Conservation (phyloP, 1,140 invertebrate species). For the Atta colombica region DNA sequence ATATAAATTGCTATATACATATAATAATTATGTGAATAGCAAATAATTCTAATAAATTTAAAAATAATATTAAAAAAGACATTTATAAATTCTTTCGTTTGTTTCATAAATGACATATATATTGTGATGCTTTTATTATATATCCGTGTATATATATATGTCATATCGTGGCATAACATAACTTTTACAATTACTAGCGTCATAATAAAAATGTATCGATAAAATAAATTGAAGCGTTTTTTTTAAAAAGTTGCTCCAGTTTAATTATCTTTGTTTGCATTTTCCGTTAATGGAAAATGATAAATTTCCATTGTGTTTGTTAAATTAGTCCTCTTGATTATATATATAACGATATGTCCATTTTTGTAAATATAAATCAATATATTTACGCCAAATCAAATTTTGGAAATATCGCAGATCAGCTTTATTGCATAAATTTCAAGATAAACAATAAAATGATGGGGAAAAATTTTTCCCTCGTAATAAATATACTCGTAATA, state of each 20-base stretch:
- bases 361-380: neutral
- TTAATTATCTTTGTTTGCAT: constrained; percentile 15
- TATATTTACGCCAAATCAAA: neutral
- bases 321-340: neutral
- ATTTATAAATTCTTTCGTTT: neutral
- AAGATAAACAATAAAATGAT: neutral
- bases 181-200: neutral
- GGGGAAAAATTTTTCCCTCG: neutral
- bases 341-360: neutral
- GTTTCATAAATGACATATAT: neutral
- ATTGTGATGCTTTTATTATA: neutral
- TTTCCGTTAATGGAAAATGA: neutral
- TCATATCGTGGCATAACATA: neutral
- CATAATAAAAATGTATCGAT: neutral
- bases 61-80: neutral
- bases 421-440: constrained; percentile 18
- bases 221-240: neutral
- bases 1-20: neutral
- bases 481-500: neutral
- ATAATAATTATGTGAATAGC: neutral
- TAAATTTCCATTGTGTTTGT: neutral
- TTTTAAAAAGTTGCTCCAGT: neutral
- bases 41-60: neutral
- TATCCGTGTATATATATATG: neutral
- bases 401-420: neutral